Evolutionary conservation across 1,140 invertebrate species (phyloP), one percentile per base, ranked within the genome.

Genomic region (Rhyacophila brunnea): DNA sequence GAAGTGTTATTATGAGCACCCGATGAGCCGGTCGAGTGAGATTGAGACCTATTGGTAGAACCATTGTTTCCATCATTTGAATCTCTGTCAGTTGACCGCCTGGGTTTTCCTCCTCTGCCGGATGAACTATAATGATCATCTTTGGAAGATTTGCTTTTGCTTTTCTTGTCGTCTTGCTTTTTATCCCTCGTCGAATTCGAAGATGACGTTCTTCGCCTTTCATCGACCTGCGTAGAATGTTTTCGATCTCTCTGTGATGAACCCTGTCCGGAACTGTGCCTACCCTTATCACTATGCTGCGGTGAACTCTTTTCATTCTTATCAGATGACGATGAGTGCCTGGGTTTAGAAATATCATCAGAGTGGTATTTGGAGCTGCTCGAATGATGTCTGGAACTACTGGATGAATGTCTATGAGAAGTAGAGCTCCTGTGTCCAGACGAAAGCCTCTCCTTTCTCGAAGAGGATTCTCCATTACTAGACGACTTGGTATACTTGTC

Each of bases 101-200:
- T 67, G 46, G 60, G 72, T 18, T 74, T 71, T 52, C 70, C 75
- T 6, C 72, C 76, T 58, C 80, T 75, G 2, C 76, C 74, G 32
- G 78, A 81, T 11, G 79, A 68, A 65, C 80, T 80, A 58, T 79
- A 81, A 67, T 82, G 80, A 70, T 83, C 81, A 64, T 83, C 81
- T 61, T 70, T 68, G 18, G 38, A 49, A 20, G 68, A 67, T 50
- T 77, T 76, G 60, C 77, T 78, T 55, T 78, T 78, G 23, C 69
- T 71, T 58, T 78, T 79, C 65, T 76, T 79, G 36, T 68, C 66
- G 20, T 75, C 74, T 19, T 76, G 71, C 60, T 76, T 78, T 54
- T 77, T 70, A 38, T 68, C 68, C 10, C 62, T 50, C 46, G 61
- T 58, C 7, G 67, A 63, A 51, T 50, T 38, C n/a, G 42, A 34